These are phyloP conservation scores for Stegostoma tigrinum DNA, from an alignment of 2,113 vertebrate species.

Conservation along the genomic window DNA sequence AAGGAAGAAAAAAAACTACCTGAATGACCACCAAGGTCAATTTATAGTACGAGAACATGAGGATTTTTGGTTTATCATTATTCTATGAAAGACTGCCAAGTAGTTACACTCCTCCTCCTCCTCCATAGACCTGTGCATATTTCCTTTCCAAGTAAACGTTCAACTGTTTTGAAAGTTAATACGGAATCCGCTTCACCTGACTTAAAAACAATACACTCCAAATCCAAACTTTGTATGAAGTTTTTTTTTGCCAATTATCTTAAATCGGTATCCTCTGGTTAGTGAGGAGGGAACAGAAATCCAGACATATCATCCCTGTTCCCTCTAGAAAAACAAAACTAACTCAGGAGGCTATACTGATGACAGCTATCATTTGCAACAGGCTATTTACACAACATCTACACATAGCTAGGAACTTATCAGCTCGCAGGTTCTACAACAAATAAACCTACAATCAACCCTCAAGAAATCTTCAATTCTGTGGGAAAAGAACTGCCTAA, in stretches of 20 bases:
- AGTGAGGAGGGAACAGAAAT: background rate
- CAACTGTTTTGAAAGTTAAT: background rate
- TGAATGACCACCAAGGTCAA: background rate
- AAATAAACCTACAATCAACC: background rate
- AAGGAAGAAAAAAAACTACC: background rate
- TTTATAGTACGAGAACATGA: background rate
- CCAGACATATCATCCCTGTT: background rate
- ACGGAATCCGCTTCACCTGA: background rate
- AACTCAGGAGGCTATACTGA: background rate
- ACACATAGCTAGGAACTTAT: background rate
- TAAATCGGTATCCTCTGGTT: background rate
- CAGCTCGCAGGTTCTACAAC: background rate
- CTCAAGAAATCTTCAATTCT: background rate
- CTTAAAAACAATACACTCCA: background rate
- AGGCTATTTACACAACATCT: background rate
- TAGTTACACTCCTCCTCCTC: background rate
- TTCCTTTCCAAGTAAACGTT: background rate
- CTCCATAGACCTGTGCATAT: background rate
- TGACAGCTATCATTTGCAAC: background rate
- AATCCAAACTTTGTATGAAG: too few species aligned
- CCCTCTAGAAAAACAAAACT: background rate
- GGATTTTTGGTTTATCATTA: background rate
- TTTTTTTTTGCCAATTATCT: background rate
- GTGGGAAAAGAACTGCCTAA: background rate
- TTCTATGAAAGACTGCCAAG: background rate